Evolutionary conservation across 2,888 invertebrate species (phyloP).

Genomic region (Lottia gigantea): DNA sequence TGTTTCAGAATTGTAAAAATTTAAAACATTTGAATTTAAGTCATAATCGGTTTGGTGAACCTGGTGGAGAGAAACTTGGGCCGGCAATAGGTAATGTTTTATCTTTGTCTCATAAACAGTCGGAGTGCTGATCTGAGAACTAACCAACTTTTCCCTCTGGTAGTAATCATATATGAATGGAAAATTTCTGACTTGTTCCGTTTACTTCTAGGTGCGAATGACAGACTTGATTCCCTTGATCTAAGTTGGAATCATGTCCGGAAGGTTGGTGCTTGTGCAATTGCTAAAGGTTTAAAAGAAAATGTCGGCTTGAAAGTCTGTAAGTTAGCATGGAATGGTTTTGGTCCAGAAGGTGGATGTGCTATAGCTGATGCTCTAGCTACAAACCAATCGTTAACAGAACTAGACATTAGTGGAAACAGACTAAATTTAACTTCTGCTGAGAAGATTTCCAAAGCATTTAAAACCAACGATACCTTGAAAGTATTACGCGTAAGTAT

Average conservation of each 20-base stretch:
- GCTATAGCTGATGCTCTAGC: slow-evolving; percentile 63
- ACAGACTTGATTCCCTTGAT: slow-evolving; percentile 62
- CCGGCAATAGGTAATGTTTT: slow-evolving; percentile 60
- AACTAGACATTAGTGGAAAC: slow-evolving; percentile 65
- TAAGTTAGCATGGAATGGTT: slow-evolving; percentile 66
- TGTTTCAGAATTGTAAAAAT: slow-evolving; percentile 62
- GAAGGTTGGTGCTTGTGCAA: slow-evolving; percentile 56
- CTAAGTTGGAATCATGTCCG: slow-evolving; percentile 67
- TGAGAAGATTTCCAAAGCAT: slow-evolving; percentile 55
- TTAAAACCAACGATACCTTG: slow-evolving; percentile 60
- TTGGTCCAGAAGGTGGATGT: slow-evolving; percentile 62
- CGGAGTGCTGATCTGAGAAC: too few relatives aligned
- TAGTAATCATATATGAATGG: too few relatives aligned
- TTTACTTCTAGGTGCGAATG: slow-evolving; percentile 56
- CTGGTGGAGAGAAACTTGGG: slow-evolving; percentile 61
- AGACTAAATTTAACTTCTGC: slow-evolving; percentile 59
- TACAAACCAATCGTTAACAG: slow-evolving; percentile 58
- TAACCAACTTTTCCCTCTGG: too few relatives aligned
- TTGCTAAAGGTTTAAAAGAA: slow-evolving; percentile 66
- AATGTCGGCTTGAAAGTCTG: slow-evolving; percentile 63
- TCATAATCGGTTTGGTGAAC: slow-evolving; percentile 60
- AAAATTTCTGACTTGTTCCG: too few relatives aligned
- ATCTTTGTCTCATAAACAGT: not conserved
- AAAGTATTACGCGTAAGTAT: slow-evolving; percentile 53
- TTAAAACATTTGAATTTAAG: slow-evolving; percentile 60